Percentiles rank a stretch among this genome's conserved stretches.
Conservation (phyloP, 2,888 invertebrate species). For the Gortyna flavago region DNA sequence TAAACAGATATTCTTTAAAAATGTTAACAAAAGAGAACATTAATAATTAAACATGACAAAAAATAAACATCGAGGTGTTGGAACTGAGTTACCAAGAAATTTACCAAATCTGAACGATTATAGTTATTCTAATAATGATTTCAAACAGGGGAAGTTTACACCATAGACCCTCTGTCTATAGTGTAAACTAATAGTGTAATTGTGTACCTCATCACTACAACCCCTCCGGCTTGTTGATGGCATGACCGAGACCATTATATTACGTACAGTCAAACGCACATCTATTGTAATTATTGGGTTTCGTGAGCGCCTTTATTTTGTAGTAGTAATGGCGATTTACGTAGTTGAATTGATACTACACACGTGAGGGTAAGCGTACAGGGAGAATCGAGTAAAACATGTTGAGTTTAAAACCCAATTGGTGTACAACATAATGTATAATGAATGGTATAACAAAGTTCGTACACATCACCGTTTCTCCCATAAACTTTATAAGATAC, state of each 20-base stretch:
- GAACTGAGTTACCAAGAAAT: neutral
- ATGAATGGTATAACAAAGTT: neutral
- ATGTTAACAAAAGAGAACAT: neutral
- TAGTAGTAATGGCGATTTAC: neutral
- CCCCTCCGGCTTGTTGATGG: neutral
- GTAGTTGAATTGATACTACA: neutral
- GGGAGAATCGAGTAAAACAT: neutral
- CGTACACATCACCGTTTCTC: neutral
- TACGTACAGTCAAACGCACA: conserved; percentile 6
- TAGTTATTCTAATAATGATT: neutral
- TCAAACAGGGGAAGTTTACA: neutral
- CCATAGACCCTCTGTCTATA: neutral
- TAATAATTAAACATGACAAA: neutral
- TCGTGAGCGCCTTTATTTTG: neutral
- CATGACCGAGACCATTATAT: conserved; percentile 16
- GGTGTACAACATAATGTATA: neutral
- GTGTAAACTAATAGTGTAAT: conserved; percentile 9
- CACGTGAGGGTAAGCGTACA: conserved; percentile 7
- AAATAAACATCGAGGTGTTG: neutral
- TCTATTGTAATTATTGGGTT: neutral
- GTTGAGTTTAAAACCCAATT: neutral
- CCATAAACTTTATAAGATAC: neutral
- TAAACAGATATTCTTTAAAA: neutral
- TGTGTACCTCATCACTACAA: conserved; percentile 15
- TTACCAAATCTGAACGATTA: neutral